A percentile compares a stretch with the other conserved stretches of the same genome.
Evolutionary conservation across 2,797 vertebrate genomes (phyloP).

Genomic region (Xenopus petersii): DNA sequence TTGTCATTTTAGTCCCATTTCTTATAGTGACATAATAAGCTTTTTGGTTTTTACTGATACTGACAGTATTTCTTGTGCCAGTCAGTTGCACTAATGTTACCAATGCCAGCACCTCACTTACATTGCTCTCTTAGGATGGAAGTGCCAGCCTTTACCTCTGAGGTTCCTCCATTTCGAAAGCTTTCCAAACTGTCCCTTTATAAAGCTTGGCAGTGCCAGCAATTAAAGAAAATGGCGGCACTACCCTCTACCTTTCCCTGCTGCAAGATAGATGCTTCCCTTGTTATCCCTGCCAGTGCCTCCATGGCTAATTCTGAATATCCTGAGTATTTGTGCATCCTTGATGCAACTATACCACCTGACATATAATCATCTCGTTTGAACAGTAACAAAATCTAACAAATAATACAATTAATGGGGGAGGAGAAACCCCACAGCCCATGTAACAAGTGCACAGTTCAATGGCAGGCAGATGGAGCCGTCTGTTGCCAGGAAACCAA

Average conservation of each 20-base stretch:
- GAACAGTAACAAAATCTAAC: conserved; percentile 19
- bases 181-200: no score
- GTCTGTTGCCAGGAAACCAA: conserved; percentile 32
- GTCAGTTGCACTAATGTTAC: not conserved
- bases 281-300: not conserved
- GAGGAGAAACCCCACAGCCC: conserved; percentile 24
- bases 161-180: no score
- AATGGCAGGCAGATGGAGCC: conserved; percentile 16
- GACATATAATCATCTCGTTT: conserved; percentile 19
- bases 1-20: not conserved
- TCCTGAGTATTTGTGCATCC: no score
- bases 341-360: not conserved
- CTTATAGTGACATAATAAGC: no score
- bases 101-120: not conserved
- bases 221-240: no score
- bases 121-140: no score
- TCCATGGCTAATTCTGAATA: not conserved
- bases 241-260: not conserved
- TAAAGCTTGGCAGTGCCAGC: not conserved
- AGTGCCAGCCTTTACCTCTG: no score
- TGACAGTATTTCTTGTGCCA: not conserved
- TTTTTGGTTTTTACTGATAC: no score
- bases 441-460: conserved; percentile 7
- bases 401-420: conserved; percentile 26
- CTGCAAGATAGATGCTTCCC: not conserved